Percentiles rank a stretch among this genome's conserved stretches.
These are phyloP conservation scores for Neopelma chrysocephalum DNA, from an alignment of 2,797 vertebrate genomes.

Conservation along the genomic window DNA sequence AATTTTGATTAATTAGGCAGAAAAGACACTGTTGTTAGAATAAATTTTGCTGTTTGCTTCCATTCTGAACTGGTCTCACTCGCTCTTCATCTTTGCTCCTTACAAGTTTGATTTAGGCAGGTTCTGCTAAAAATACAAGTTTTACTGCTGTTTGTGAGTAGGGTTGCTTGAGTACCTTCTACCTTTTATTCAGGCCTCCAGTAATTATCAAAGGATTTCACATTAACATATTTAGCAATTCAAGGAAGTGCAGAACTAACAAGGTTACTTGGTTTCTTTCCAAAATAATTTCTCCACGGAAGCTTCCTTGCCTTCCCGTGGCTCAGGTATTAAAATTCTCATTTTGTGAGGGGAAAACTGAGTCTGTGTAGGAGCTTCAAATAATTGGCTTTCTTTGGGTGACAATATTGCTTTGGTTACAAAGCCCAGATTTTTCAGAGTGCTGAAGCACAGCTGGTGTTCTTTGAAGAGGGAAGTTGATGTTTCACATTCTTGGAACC, in stretches of 20 bases:
- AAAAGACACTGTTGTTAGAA: background rate
- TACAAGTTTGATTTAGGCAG: background rate
- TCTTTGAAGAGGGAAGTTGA: slow-evolving; percentile 12
- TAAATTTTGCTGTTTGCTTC: background rate
- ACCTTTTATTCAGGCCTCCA: slow-evolving; percentile 1
- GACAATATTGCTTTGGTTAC: background rate
- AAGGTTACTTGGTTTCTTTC: background rate
- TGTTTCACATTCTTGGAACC: slow-evolving; percentile 42
- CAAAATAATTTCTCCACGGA: slow-evolving; percentile 2
- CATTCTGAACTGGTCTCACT: background rate
- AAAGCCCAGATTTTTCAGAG: slow-evolving; percentile 15
- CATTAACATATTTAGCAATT: background rate
- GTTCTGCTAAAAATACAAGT: background rate
- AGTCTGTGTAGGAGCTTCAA: background rate
- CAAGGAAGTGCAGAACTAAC: background rate
- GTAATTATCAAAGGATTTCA: background rate
- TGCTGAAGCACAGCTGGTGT: slow-evolving; percentile 37
- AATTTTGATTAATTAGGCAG: no score
- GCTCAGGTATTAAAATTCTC: background rate
- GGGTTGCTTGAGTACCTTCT: background rate
- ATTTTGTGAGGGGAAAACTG: background rate
- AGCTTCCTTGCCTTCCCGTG: background rate
- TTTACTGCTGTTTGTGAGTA: background rate
- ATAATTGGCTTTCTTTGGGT: slow-evolving; percentile 30
- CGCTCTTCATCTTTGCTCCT: background rate